A percentile compares a stretch with the other conserved stretches of the same genome.
Evolutionary conservation across 2,888 invertebrate genomes (phyloP).

Genomic region (Megastigmus dorsalis): DNA sequence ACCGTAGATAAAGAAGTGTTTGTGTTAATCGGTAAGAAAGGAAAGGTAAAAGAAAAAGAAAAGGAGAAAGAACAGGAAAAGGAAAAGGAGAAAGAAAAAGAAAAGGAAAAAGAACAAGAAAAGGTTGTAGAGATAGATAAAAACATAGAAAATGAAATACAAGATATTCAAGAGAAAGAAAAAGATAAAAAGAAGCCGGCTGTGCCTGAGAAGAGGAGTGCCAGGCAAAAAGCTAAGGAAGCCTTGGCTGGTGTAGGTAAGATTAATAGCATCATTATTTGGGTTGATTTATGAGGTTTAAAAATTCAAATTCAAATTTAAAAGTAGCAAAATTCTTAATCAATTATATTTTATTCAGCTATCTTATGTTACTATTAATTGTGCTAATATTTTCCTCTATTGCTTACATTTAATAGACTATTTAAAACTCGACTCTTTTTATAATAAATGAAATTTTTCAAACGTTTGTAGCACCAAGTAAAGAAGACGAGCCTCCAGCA

Average conservation of each 20-base stretch:
- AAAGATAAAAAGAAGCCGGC: conserved; percentile 36
- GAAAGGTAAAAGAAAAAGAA: conserved; percentile 52
- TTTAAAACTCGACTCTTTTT: background rate
- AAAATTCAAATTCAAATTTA: no score
- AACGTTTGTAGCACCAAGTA: background rate
- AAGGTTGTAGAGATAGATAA: conserved; percentile 15
- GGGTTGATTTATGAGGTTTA: background rate
- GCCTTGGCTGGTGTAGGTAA: background rate
- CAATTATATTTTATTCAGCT: no score
- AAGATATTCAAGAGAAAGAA: no score
- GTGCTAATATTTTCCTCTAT: no score
- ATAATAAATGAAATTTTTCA: background rate
- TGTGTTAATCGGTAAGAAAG: no score
- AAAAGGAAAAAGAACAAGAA: conserved; percentile 30
- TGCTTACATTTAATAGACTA: no score
- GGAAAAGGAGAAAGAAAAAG: conserved; percentile 51
- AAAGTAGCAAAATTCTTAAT: no score
- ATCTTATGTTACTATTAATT: no score
- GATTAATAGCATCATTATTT: background rate
- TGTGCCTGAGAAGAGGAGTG: conserved; percentile 5
- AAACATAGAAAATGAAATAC: no score
- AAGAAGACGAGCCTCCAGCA: background rate
- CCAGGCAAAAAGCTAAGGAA: background rate
- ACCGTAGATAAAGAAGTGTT: conserved; percentile 42
- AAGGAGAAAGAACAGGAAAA: conserved; percentile 50